These are phyloP conservation scores for Agrochola circellaris DNA, from an alignment of 2,888 invertebrate species.

Conservation along the genomic window DNA sequence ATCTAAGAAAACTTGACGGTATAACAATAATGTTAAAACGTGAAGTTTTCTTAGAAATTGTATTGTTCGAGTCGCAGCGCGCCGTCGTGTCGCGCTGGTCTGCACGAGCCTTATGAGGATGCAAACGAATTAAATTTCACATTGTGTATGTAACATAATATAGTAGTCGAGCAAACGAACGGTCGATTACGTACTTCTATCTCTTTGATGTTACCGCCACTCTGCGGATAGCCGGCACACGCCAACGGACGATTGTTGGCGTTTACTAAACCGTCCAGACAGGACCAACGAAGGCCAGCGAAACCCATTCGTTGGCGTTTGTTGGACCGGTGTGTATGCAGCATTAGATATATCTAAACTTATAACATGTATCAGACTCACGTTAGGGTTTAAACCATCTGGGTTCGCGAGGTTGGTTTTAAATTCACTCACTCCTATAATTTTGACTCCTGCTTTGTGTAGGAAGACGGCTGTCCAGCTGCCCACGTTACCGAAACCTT, in stretches of 20 bases:
- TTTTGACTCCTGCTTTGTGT: constrained; percentile 92
- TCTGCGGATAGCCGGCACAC: background rate
- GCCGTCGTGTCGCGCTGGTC: too few relatives aligned
- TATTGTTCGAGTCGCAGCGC: too few relatives aligned
- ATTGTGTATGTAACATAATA: too few relatives aligned
- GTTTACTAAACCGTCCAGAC: background rate
- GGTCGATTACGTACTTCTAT: background rate
- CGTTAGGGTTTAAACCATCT: constrained; percentile 91
- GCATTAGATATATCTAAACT: background rate
- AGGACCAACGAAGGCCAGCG: background rate
- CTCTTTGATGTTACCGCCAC: background rate
- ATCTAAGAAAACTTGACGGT: too few relatives aligned
- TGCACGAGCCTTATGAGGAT: too few relatives aligned
- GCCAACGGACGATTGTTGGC: background rate
- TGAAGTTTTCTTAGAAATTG: too few relatives aligned
- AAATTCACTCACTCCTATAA: constrained; percentile 93
- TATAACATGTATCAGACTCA: constrained; percentile 18
- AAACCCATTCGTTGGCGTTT: background rate
- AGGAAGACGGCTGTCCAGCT: constrained; percentile 93
- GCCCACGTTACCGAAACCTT: constrained; percentile 96
- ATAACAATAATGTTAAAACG: too few relatives aligned
- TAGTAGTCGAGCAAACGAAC: background rate
- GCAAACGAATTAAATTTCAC: too few relatives aligned
- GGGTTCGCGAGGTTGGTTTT: constrained; percentile 92
- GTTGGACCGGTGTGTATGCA: background rate